Percentiles rank a stretch among this genome's conserved stretches.
Conservation (phyloP, 2,113 vertebrate genomes). For the Gallinago undulata region DNA sequence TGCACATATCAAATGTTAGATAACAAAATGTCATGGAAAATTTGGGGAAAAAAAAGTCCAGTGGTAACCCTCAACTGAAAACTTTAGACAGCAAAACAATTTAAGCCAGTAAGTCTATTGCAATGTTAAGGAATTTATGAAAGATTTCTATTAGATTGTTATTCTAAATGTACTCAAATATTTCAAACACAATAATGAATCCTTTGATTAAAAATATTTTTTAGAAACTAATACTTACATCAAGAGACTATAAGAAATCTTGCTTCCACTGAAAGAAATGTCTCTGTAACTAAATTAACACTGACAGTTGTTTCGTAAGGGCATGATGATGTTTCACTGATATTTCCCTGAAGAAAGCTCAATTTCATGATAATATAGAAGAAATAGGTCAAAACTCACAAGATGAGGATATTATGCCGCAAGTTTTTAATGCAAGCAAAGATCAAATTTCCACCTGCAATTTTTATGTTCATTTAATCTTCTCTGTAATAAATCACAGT, state of each 20-base stretch:
- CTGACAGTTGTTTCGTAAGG: constrained; percentile 14
- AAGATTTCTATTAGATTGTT: background rate
- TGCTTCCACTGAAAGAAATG: background rate
- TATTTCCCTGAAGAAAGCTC: constrained; percentile 39
- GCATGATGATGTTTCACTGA: background rate
- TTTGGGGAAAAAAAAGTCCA: background rate
- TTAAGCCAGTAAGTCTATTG: background rate
- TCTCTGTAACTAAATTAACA: constrained; percentile 18
- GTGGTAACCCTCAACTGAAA: background rate
- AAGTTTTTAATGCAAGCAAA: background rate
- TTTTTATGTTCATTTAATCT: constrained; percentile 29
- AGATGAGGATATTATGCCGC: background rate
- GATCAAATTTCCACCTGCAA: constrained; percentile 47
- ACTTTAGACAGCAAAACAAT: background rate
- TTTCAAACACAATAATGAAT: background rate
- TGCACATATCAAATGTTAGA: background rate
- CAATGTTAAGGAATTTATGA: background rate
- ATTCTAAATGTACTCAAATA: background rate
- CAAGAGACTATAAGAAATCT: background rate
- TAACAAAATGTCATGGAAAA: background rate
- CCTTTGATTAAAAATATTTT: background rate
- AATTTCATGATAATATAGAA: background rate
- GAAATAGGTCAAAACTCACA: constrained; percentile 43
- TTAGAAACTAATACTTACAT: background rate
- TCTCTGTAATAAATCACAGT: constrained; percentile 28